These are phyloP conservation scores for Mylabris phalerata DNA, from an alignment of 1,140 invertebrate species.

Conservation along the genomic window DNA sequence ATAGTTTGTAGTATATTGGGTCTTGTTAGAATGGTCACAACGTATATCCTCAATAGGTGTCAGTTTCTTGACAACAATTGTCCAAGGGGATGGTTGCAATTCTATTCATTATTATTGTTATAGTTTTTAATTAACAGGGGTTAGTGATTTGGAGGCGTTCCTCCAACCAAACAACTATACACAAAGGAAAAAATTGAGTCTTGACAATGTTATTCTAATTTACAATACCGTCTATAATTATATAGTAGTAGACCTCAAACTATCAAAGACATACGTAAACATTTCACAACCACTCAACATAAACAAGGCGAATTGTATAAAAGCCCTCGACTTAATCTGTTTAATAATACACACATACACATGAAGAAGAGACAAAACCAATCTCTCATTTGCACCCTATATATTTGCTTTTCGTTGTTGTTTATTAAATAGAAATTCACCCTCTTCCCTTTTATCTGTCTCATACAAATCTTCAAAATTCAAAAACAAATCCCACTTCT, in stretches of 20 bases:
- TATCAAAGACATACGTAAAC: slow-evolving; percentile 23
- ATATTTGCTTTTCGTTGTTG: too few relatives aligned
- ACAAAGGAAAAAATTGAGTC: too few relatives aligned
- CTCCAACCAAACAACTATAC: too few relatives aligned
- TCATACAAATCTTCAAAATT: too few relatives aligned
- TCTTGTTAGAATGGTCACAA: slow-evolving; percentile 10
- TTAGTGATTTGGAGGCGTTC: too few relatives aligned
- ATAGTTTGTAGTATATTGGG: slow-evolving; percentile 17
- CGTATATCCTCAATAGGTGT: slow-evolving; percentile 17
- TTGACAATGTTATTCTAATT: too few relatives aligned
- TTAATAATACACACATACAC: slow-evolving; percentile 9
- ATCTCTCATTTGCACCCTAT: slow-evolving; percentile 18
- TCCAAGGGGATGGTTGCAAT: slow-evolving; percentile 10
- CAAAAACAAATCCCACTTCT: too few relatives aligned
- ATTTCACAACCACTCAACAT: slow-evolving; percentile 36
- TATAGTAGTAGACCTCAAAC: not conserved
- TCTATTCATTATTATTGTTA: slow-evolving; percentile 8
- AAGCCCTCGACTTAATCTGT: slow-evolving; percentile 34
- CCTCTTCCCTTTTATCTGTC: too few relatives aligned
- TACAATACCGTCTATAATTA: too few relatives aligned
- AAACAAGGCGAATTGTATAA: slow-evolving; percentile 23
- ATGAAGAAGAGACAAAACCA: slow-evolving; percentile 33
- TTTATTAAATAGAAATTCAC: too few relatives aligned
- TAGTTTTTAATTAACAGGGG: slow-evolving; percentile 17
- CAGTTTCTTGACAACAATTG: slow-evolving; percentile 16